Conservation (phyloP, 2,797 vertebrate species). For the Cheirogaleus major region DNA sequence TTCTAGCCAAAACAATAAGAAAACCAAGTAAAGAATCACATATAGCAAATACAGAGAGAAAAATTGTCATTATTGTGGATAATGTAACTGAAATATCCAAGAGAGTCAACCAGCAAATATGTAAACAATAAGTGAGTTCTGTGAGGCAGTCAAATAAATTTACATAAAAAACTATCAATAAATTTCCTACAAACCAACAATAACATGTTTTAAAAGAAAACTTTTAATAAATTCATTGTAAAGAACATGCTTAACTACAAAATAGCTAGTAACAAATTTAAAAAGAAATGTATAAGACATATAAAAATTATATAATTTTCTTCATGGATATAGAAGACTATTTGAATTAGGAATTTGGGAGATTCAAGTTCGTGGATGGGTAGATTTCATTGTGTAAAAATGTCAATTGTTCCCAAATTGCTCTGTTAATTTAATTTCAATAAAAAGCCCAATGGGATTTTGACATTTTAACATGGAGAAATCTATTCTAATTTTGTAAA, state of each 20-base stretch:
- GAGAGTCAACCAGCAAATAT: not conserved
- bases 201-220: not conserved
- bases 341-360: slow-evolving; percentile 37
- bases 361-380: not conserved
- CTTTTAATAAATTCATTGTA: not conserved
- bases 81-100: not conserved
- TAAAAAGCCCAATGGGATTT: not conserved
- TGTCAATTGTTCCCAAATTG: not conserved
- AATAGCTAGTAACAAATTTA: slow-evolving; percentile 13
- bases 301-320: not conserved
- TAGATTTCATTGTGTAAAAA: slow-evolving; percentile 31
- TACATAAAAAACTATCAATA: not conserved
- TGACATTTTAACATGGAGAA: not conserved
- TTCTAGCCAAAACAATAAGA: not conserved
- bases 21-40: not conserved
- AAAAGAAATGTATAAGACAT: not conserved
- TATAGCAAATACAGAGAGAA: not conserved
- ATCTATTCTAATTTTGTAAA: slow-evolving; percentile 14
- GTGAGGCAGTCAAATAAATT: not conserved
- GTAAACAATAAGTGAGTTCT: not conserved
- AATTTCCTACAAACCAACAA: not conserved
- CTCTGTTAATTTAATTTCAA: not conserved
- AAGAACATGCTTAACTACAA: not conserved
- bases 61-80: not conserved
- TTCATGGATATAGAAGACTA: not conserved